Conservation (phyloP, 1,140 invertebrate genomes). For the Drosophila sproati region DNA sequence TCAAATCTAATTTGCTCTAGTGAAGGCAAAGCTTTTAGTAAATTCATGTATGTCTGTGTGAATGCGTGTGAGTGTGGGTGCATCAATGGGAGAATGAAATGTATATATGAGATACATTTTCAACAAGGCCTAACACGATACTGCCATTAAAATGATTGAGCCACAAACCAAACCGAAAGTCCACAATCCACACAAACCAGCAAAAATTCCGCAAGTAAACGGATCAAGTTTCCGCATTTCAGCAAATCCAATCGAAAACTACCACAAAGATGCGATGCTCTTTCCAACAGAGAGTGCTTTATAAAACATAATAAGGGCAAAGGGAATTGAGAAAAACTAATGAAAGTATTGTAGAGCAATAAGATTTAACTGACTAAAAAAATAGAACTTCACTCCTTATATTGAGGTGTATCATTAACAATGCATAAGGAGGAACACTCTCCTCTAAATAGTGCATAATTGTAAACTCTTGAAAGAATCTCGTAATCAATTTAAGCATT, state of each 20-base stretch:
- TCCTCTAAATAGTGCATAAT: conserved; percentile 26
- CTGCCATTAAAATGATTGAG: conserved; percentile 76
- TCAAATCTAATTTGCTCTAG: conserved; percentile 30
- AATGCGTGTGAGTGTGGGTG: conserved; percentile 1
- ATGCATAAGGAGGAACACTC: neutral
- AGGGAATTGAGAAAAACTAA: too few species aligned
- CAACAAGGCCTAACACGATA: conserved; percentile 71
- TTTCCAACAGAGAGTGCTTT: neutral
- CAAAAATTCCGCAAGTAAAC: conserved; percentile 64
- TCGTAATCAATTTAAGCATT: conserved; percentile 63
- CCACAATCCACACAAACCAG: conserved; percentile 52
- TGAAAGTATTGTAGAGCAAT: too few species aligned
- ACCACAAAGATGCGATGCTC: conserved; percentile 1
- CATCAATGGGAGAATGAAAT: neutral
- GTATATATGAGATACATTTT: conserved; percentile 43
- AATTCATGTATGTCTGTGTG: neutral
- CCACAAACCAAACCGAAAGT: conserved; percentile 72
- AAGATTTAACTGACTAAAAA: neutral
- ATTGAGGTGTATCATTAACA: neutral
- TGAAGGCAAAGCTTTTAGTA: conserved; percentile 31
- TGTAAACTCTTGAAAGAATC: conserved; percentile 42
- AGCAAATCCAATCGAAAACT: neutral
- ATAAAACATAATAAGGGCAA: too few species aligned
- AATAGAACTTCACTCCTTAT: too few species aligned
- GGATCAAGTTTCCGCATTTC: conserved; percentile 66